Conservation (phyloP, 2,797 vertebrate genomes). For the Rhinatrema bivittatum region DNA sequence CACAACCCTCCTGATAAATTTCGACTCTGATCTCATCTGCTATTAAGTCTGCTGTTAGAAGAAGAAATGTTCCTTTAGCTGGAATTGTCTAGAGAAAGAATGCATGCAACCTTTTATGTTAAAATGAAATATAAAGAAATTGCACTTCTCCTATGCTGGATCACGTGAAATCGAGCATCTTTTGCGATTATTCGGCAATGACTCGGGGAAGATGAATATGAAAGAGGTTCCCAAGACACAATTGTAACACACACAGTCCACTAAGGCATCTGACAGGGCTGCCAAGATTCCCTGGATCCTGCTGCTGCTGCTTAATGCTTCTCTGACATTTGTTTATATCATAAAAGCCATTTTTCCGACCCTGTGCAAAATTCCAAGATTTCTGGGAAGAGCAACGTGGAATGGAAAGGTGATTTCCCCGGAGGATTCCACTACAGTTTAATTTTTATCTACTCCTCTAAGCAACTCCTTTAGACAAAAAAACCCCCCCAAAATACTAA, state of each 20-base stretch:
- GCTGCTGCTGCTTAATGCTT: no score
- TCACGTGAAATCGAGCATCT: conserved; percentile 11
- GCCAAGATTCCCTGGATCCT: conserved; percentile 28
- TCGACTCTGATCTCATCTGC: no score
- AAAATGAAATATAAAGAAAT: conserved; percentile 9
- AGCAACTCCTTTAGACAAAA: conserved; percentile 20
- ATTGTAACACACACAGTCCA: conserved; percentile 15
- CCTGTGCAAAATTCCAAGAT: conserved; percentile 27
- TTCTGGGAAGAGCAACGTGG: conserved; percentile 44
- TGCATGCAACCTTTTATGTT: conserved; percentile 1
- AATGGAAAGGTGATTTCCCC: conserved; percentile 31
- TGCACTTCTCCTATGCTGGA: neutral
- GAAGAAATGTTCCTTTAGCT: neutral
- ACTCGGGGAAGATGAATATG: conserved; percentile 4
- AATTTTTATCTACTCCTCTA: conserved; percentile 24
- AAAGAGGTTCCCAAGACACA: conserved; percentile 1
- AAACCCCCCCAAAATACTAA: no score
- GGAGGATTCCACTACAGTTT: conserved; percentile 20
- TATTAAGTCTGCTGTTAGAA: no score
- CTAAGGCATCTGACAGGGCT: no score
- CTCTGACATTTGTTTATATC: conserved; percentile 46
- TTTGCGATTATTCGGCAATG: conserved; percentile 1
- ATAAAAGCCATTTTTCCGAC: conserved; percentile 42
- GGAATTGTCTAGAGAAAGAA: neutral
- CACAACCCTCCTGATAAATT: no score